Conservation (phyloP, 2,113 vertebrate species). For the Tetrax tetrax region DNA sequence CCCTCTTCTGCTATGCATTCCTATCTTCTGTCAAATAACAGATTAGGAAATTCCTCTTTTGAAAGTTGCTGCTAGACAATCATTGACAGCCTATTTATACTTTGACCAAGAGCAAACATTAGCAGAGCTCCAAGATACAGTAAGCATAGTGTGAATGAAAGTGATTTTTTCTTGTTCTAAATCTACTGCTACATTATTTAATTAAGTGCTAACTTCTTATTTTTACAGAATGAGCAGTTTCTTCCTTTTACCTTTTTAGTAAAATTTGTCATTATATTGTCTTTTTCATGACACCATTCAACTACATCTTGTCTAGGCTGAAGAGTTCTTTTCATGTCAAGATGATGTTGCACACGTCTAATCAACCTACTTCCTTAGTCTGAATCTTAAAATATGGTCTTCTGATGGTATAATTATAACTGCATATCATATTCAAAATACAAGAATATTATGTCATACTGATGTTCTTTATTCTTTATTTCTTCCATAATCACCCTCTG, state of each 20-base stretch:
- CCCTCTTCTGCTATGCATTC: neutral
- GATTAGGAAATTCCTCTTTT: neutral
- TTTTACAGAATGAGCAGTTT: neutral
- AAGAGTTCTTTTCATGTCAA: neutral
- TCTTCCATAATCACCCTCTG: neutral
- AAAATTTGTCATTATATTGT: neutral
- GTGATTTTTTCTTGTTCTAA: fast-evolving
- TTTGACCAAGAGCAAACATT: neutral
- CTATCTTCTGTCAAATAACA: neutral
- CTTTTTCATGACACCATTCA: neutral
- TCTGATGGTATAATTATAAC: neutral
- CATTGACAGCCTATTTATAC: neutral
- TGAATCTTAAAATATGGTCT: neutral
- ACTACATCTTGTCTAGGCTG: neutral
- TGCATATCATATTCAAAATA: neutral
- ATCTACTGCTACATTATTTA: neutral
- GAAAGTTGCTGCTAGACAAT: neutral
- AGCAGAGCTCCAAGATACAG: neutral
- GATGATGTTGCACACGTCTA: neutral
- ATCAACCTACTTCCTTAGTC: neutral
- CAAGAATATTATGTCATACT: neutral
- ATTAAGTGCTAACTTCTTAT: neutral
- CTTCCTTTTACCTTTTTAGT: neutral
- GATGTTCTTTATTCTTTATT: neutral
- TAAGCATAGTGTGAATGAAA: neutral